Conservation (phyloP, 2,113 vertebrate genomes). For the Danionella cerebrum region DNA sequence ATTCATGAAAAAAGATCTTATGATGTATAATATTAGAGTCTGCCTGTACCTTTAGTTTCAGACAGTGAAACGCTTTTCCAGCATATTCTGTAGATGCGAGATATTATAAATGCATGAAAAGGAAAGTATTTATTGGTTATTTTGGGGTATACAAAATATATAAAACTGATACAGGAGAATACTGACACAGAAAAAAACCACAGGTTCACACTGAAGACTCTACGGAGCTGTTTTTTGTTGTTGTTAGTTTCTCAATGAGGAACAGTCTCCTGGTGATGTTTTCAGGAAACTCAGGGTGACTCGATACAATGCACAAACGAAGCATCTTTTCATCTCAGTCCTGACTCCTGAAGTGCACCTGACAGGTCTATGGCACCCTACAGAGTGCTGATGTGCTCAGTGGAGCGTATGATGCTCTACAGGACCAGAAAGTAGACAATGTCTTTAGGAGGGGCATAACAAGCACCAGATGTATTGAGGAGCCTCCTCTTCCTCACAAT, state of each 20-base stretch:
- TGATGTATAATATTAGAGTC: too few relatives aligned
- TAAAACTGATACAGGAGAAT: background rate
- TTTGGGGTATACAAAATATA: too few relatives aligned
- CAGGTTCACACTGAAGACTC: background rate
- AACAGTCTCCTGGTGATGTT: background rate
- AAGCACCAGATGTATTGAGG: background rate
- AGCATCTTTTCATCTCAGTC: background rate
- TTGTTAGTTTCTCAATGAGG: background rate
- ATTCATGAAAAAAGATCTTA: too few relatives aligned
- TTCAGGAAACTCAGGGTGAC: background rate
- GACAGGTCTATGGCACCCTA: background rate
- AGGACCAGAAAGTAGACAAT: background rate
- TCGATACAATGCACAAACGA: background rate
- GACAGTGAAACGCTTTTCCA: too few relatives aligned
- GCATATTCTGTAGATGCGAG: too few relatives aligned
- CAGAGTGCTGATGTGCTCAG: background rate
- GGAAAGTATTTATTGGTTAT: too few relatives aligned
- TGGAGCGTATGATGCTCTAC: background rate
- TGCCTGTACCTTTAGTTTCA: too few relatives aligned
- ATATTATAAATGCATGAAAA: too few relatives aligned
- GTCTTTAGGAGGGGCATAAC: background rate
- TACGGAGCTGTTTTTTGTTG: background rate
- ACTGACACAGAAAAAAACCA: too few relatives aligned
- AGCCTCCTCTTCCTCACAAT: background rate
- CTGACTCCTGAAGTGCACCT: background rate